Base-by-base conservation (phyloP, 2,888 invertebrate species). In the Ochlodes sylvanus region DNA sequence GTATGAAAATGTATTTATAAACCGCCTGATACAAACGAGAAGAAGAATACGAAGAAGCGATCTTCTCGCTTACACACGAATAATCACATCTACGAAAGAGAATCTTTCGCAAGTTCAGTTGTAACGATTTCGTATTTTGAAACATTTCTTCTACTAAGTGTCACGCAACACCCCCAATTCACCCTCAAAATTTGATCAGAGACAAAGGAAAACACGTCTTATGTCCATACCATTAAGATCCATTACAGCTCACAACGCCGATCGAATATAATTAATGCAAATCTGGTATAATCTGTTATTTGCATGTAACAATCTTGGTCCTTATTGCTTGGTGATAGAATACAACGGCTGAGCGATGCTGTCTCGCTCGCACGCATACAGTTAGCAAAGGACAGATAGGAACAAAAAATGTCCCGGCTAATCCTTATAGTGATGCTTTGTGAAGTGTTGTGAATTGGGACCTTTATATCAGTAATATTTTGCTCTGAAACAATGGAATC, bases 251-350 rank as follows among this genome's bases (percentile, higher is more conserved):
- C 27, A n/a, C 1, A 44, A 15, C n/a, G 17, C 0, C 15, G 15
- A 12, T 55, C 42, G 50, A n/a, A 47, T 47, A 34, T 64, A 64
- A 64, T 56, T 57, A 57, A 64, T 64, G 55, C 56, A 64, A 64
- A 64, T 64, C 64, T 42, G 38, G 19, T 27, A 57, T 57, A 64
- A 57, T 64, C 56, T 56, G 12, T 38, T 34, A n/a, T 44, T 52
- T 52, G 21, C 27, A 52, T 27, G 21, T 52, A 17, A 52, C 7
- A 10, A 64, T 42, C 44, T 55, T 42, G 38, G 27, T 32, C 55
- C 52, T 56, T 63, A 64, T 57, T 32, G 32, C 38, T 32, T 47
- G 32, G 57, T 57, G 14, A 57, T 56, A 64, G 15, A 64, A 21
- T 19, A 47, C 42, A 57, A 38, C 10, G 14, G 15, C 2, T 15